phyloP scores from a whole-genome alignment of 2,113 vertebrate genomes.

The Formicarius rufipectus region DNA sequence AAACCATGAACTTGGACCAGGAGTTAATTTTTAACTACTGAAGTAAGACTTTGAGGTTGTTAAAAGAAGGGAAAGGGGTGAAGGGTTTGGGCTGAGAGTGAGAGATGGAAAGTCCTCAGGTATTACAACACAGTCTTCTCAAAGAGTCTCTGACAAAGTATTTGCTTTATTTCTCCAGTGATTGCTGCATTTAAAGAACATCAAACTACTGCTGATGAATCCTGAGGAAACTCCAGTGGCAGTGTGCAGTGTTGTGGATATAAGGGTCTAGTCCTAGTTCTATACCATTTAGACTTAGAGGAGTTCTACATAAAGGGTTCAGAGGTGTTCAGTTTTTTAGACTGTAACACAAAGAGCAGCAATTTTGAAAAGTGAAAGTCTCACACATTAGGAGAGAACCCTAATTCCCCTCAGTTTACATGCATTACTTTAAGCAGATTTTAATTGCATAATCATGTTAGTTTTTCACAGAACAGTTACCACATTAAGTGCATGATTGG shows the following conservation, averaged over 20 bases:
- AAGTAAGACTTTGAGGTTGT: background rate
- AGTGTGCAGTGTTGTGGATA: accelerated
- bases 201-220: background rate
- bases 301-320: background rate
- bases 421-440: background rate
- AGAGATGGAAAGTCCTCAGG: background rate
- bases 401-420: background rate
- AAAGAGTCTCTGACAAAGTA: background rate
- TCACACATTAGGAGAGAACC: background rate
- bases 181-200: background rate
- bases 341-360: background rate
- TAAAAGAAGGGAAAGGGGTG: background rate
- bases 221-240: background rate
- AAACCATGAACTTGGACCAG: background rate
- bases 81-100: background rate
- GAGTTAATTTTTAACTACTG: background rate
- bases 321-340: background rate
- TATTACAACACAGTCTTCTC: background rate
- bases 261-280: background rate
- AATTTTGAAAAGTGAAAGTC: background rate
- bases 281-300: background rate
- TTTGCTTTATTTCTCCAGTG: background rate
- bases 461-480: slow-evolving; percentile 24
- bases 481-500: slow-evolving; percentile 28
- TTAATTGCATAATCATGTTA: slow-evolving; percentile 46